Evolutionary conservation across 2,888 invertebrate species (phyloP).

Genomic region (Uloborus plumipes): DNA sequence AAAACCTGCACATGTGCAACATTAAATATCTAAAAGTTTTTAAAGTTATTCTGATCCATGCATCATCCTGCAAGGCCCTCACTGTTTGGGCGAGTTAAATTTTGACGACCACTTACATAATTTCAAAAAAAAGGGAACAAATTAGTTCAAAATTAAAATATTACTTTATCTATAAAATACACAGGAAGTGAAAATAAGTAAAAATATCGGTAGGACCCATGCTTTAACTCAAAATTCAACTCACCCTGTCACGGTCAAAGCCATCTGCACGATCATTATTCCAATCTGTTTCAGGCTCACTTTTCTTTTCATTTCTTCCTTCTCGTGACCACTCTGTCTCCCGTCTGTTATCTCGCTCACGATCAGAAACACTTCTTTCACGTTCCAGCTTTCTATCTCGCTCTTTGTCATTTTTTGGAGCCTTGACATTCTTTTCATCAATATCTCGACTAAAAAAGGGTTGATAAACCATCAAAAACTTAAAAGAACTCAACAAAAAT

Average conservation of each 20-base stretch:
- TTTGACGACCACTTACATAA: no score
- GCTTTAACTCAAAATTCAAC: background rate
- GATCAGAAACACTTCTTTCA: conserved; percentile 54
- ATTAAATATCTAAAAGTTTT: no score
- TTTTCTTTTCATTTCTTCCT: conserved; percentile 45
- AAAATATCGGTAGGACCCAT: no score
- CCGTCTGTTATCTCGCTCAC: conserved; percentile 62
- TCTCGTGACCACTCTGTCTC: conserved; percentile 60
- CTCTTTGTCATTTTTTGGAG: conserved; percentile 55
- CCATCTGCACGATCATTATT: conserved; percentile 54
- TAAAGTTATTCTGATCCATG: no score
- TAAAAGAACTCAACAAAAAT: background rate
- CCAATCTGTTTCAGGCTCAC: conserved; percentile 62
- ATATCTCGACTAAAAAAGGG: conserved; percentile 45
- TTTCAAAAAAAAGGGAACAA: no score
- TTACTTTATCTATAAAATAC: no score
- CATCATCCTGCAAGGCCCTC: no score
- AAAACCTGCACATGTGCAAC: no score
- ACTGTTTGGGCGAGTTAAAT: no score
- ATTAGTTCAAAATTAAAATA: no score
- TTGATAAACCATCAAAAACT: background rate
- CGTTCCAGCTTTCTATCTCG: conserved; percentile 61
- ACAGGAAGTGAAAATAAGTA: no score
- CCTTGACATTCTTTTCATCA: conserved; percentile 52
- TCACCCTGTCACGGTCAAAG: conserved; percentile 65